A percentile compares a stretch with the other conserved stretches of the same genome.
Conservation (phyloP, 2,797 vertebrate genomes). For the Delichon dasypus region DNA sequence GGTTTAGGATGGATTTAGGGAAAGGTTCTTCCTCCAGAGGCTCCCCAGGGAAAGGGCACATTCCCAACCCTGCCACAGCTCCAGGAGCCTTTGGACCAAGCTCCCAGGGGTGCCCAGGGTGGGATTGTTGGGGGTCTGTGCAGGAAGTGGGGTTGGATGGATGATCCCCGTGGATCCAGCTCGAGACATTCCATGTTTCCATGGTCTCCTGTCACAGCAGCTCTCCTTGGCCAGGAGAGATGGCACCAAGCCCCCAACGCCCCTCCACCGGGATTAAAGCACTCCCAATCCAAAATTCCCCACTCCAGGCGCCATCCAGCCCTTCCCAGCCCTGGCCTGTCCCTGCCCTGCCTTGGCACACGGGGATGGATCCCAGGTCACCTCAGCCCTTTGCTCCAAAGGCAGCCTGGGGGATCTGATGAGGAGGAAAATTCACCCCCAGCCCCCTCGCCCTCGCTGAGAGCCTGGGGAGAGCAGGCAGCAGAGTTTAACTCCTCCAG, state of each 20-base stretch:
- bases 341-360: neutral
- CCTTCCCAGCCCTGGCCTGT: neutral
- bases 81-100: rapidly evolving
- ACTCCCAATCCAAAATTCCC: rapidly evolving
- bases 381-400: neutral
- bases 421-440: neutral
- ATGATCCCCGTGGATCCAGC: neutral
- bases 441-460: neutral
- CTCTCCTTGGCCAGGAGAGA: neutral
- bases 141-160: rapidly evolving
- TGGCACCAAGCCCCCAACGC: neutral
- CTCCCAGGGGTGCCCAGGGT: neutral
- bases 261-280: neutral
- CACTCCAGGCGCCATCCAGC: neutral
- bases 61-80: neutral
- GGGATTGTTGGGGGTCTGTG: neutral
- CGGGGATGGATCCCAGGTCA: neutral
- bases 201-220: neutral
- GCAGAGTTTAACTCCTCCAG: neutral
- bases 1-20: neutral
- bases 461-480: neutral
- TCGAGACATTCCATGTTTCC: neutral
- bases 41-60: neutral
- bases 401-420: neutral
- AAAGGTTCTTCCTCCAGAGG: neutral